Evolutionary conservation across 2,888 invertebrate genomes (phyloP), one percentile per base, ranked within the genome.

Genomic region (Rotaria sp.): DNA sequence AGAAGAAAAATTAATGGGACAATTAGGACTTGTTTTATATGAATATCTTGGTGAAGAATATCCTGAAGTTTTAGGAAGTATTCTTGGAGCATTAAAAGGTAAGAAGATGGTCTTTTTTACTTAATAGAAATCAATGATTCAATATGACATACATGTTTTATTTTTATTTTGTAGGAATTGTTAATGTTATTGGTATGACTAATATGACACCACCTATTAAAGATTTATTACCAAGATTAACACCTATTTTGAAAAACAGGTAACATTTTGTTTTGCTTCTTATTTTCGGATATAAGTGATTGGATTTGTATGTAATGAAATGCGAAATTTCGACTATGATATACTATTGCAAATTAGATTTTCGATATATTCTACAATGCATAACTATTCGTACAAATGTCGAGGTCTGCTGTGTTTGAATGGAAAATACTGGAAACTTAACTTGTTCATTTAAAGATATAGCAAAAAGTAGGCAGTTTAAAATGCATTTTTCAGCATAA

Each of bases 141-240:
- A 15, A 8, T 45, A 11, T 45, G 45, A 45, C 8, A 8, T 45
- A 45, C 13, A n/a, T n/a, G n/a, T n/a, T n/a, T n/a, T n/a, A n/a
- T n/a, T n/a, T 21, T 7, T 7, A 55, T 59, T 10, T 59, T 59
- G n/a, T 59, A 59, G 57, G 59, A 0, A 99, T 99, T 89, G 98
- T 99, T 11, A 99, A 98, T 91, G 99, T 99, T 11, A 99, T 99
- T 90, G 99, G 99, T 89, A 99, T 99, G 99, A 97, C 97, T 0
- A 98, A 99, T 92, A 99, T 99, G 99, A 99, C 97, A 5, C 99
- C 99, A 11, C 99, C 99, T 3, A 99, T 99, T 90, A 99, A 99
- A 92, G 98, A 99, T 93, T 93, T 99, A 41, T 92, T 99, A 85
- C 99, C 99, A 0, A 93, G 98, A 87, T 93, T 99, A 67, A 99